These are phyloP conservation scores for Drosophila rhopaloa DNA, from an alignment of 1,140 invertebrate genomes.

Conservation along the genomic window DNA sequence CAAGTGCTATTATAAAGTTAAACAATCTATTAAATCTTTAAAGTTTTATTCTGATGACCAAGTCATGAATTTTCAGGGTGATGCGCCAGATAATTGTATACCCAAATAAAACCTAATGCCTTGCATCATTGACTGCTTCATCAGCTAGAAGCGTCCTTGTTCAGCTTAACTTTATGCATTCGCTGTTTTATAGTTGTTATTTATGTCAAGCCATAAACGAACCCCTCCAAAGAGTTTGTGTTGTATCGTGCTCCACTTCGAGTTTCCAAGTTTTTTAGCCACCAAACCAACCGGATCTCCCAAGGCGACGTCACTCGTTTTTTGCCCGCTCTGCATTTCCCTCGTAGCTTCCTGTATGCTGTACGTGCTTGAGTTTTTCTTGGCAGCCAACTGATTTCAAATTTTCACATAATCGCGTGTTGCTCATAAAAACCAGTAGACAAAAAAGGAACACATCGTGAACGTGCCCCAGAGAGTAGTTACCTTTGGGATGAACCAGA, in stretches of 20 bases:
- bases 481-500: background rate
- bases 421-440: slow-evolving; percentile 6
- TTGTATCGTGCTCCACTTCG: slow-evolving; percentile 16
- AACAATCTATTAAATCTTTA: too few species aligned
- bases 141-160: slow-evolving; percentile 15
- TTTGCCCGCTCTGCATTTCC: slow-evolving; percentile 36
- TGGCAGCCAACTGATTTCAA: slow-evolving; percentile 39
- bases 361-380: slow-evolving; percentile 33
- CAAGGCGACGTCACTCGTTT: slow-evolving; percentile 14
- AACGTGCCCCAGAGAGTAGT: slow-evolving; percentile 5
- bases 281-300: slow-evolving; percentile 1
- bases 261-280: slow-evolving; percentile 5
- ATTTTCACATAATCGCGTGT: slow-evolving; percentile 46
- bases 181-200: slow-evolving; percentile 23
- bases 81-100: background rate
- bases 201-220: slow-evolving; percentile 44
- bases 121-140: slow-evolving; percentile 28
- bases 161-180: slow-evolving; percentile 35
- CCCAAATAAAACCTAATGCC: slow-evolving; percentile 10
- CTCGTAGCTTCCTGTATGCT: slow-evolving; percentile 15
- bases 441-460: background rate
- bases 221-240: slow-evolving; percentile 12
- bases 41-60: background rate
- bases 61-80: background rate
- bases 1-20: too few species aligned